Evolutionary conservation across 2,888 invertebrate species (phyloP).

Genomic region (Mechanitis mazaeus): DNA sequence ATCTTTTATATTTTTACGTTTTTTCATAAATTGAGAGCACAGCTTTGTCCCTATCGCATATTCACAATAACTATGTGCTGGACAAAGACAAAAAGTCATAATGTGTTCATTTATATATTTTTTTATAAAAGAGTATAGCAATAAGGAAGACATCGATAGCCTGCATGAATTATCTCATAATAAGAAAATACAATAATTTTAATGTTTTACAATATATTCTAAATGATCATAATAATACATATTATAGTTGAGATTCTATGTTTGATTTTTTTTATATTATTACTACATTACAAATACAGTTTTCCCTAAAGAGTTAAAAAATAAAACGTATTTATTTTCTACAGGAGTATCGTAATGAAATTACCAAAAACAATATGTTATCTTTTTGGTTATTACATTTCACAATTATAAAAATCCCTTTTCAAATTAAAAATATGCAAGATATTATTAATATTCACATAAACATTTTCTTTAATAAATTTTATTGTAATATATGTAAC

Average conservation of each 20-base stretch:
- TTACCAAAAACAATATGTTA: too few relatives aligned
- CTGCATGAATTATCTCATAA: slow-evolving; percentile 69
- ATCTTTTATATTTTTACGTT: slow-evolving; percentile 53
- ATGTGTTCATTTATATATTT: not conserved
- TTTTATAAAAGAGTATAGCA: slow-evolving; percentile 68
- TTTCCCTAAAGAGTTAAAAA: too few relatives aligned
- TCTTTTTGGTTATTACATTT: too few relatives aligned
- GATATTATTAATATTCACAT: too few relatives aligned
- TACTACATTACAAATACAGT: too few relatives aligned
- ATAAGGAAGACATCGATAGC: slow-evolving; percentile 76
- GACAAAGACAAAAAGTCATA: not conserved
- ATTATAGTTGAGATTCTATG: not conserved
- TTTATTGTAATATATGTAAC: too few relatives aligned
- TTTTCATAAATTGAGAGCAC: too few relatives aligned
- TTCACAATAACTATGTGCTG: not conserved
- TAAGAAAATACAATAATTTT: slow-evolving; percentile 52
- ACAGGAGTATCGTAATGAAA: too few relatives aligned
- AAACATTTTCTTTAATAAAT: too few relatives aligned
- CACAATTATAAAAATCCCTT: too few relatives aligned
- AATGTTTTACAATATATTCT: slow-evolving; percentile 10
- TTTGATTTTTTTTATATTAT: not conserved
- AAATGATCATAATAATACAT: slow-evolving; percentile 5
- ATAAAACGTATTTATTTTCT: too few relatives aligned
- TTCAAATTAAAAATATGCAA: too few relatives aligned
- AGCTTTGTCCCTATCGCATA: slow-evolving; percentile 36